Evolutionary conservation across 2,797 vertebrate genomes (phyloP), one percentile per base, ranked within the genome.

Genomic region (Brotogeris chrysoptera): DNA sequence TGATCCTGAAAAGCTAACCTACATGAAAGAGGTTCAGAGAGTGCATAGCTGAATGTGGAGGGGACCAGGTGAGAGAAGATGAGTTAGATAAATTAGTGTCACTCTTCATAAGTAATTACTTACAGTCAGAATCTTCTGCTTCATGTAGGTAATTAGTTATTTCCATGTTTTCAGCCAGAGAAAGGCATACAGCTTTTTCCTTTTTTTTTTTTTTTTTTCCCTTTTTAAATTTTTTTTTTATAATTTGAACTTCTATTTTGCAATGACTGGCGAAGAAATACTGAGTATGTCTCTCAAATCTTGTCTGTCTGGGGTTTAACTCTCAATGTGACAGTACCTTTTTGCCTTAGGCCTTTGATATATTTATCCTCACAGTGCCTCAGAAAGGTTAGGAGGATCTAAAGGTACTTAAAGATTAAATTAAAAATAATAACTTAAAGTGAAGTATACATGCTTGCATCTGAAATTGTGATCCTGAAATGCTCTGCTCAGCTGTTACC

Each of bases 101-200:
- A 60, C 60, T 95, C 94, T 93, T 86, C 44, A 9, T 66, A 86
- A 84, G 46, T 90, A 86, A 84, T 92, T 90, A 61, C 63, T 94
- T 92, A 61, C 34, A 90, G 66, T 77, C 43, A 80, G 66, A 92
- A 80, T 66, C 46, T 28, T 77, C 53, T 88, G 61, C 52, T 74
- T 85, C 36, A 2, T 74, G 36, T 65, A 72, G 88, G 25, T 80
- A 94, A 90, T 88, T 84, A 86, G 32, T 82, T 87, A 63, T 47
- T 44, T 79, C 32, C 77, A 0, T 90, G 36, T 87, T 88, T 93
- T 87, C 71, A 88, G 65, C 68, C 25, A 69, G 41, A 93, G 36
- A 77, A 83, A 85, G 53, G 12, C 64, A 74, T 73, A 17, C 17
- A 34, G 24, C 2, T 39, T 49, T 6, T 59, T 59, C n/a, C n/a